These are phyloP conservation scores for Phodopus roborovskii DNA, from an alignment of 2,113 vertebrate species.

Conservation along the genomic window DNA sequence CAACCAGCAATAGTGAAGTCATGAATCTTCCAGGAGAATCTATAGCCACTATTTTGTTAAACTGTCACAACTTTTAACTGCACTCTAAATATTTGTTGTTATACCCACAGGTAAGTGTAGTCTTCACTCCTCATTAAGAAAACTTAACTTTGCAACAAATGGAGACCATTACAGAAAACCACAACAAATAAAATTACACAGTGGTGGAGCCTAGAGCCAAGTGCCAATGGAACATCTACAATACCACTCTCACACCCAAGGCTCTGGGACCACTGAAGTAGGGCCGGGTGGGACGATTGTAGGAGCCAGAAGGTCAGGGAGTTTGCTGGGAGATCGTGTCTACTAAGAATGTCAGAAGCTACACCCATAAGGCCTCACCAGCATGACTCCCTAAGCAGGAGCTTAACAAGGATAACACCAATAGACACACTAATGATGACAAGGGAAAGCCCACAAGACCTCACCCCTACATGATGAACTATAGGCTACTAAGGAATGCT, in stretches of 20 bases:
- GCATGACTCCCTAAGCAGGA: background rate
- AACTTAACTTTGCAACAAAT: background rate
- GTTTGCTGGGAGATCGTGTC: background rate
- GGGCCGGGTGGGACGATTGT: too few species aligned
- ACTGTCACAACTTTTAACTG: background rate
- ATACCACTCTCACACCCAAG: background rate
- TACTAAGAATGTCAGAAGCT: background rate
- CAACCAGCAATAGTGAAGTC: background rate
- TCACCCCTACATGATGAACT: background rate
- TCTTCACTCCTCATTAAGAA: background rate
- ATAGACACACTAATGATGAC: background rate
- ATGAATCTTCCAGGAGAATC: background rate
- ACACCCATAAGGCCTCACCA: background rate
- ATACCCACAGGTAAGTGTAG: background rate
- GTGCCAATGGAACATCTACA: background rate
- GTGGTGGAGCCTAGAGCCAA: background rate
- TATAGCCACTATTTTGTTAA: background rate
- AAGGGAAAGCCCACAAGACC: background rate
- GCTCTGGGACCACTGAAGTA: background rate
- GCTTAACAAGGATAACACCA: background rate
- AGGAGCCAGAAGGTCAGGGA: background rate
- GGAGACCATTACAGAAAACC: background rate
- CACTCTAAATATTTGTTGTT: background rate
- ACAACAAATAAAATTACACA: background rate
- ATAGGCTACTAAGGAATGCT: background rate